Evolutionary conservation across 1,140 invertebrate species (phyloP), one percentile per base, ranked within the genome.

Genomic region (Drosophila melanogaster): DNA sequence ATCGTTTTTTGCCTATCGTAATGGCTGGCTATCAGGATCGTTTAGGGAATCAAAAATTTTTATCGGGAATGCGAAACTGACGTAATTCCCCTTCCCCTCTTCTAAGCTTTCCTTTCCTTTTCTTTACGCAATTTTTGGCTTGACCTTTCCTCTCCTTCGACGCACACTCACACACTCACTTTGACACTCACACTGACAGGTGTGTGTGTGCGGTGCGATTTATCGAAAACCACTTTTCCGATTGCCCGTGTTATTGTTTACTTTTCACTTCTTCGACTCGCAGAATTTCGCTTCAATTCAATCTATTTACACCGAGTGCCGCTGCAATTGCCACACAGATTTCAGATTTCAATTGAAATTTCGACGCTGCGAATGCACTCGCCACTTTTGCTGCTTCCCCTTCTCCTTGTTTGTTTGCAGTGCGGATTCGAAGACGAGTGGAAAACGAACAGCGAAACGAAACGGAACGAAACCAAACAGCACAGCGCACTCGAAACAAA

Each of bases 111-210:
- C 19, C 44, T 38, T 24, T 62, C 5, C 51, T 17, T 43, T 2
- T 46, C 44, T 40, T 84, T 84, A 77, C 76, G 80, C 81, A 84
- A 84, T 62, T 67, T 53, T 65, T 44, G 54, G 74, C 70, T 81
- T 86, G 81, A 86, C 81, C 81, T 86, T 86, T 86, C 81, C 62
- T 80, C 67, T 73, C 62, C 70, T 77, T 64, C 26, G 59, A 37
- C 22, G 26, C 40, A 19, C 58, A 37, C 55, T 62, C n/a, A 37
- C 69, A 54, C 66, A 19, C 59, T 67, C 57, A 60, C 51, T 26
- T 17, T 46, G 17, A n/a, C n/a, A n/a, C 26, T 30, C 33, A 43
- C 10, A 77, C 43, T 44, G 47, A 60, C 54, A 55, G 51, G 26
- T 67, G 54, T 69, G 53, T 44, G 38, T 56, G 14, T 65, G 53